A percentile compares a stretch with the other conserved stretches of the same genome.
Evolutionary conservation across 1,140 invertebrate genomes (phyloP).

Genomic region (Drosophila bocki): DNA sequence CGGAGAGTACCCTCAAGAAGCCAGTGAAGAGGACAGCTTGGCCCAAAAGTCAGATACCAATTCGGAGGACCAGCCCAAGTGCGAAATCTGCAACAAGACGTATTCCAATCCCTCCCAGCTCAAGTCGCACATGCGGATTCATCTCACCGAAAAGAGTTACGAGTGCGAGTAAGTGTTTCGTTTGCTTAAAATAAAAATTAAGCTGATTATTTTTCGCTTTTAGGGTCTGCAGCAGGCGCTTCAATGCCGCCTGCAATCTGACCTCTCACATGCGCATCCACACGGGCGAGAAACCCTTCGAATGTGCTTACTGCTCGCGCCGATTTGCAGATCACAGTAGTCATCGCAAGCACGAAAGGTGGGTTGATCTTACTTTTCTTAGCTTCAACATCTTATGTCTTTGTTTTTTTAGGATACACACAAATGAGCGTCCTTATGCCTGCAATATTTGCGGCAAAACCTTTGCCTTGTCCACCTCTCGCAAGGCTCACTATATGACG

Average conservation of each 20-base stretch:
- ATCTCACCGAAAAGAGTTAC: conserved; percentile 52
- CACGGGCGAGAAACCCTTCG: conserved; percentile 76
- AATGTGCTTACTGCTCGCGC: conserved; percentile 63
- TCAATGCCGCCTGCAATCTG: conserved; percentile 69
- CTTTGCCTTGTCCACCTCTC: conserved; percentile 86
- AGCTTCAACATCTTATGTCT: not conserved
- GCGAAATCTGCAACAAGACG: conserved; percentile 55
- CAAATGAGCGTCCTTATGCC: conserved; percentile 87
- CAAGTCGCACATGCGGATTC: conserved; percentile 49
- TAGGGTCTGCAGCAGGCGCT: conserved; percentile 69
- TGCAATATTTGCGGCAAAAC: conserved; percentile 87
- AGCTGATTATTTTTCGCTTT: conserved; percentile 1
- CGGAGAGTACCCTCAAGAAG: not conserved
- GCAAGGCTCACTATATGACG: conserved; percentile 58
- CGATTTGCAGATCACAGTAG: conserved; percentile 75
- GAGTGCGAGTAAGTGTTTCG: conserved; percentile 70
- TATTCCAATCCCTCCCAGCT: conserved; percentile 43
- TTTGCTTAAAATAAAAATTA: not conserved
- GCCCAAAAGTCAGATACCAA: not conserved
- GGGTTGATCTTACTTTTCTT: not conserved
- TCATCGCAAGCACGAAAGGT: conserved; percentile 81
- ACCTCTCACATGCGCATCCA: conserved; percentile 76
- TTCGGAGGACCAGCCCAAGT: conserved; percentile 40
- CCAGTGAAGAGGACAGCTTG: not conserved
- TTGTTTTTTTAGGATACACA: conserved; percentile 85